Base-by-base conservation (phyloP, 2,797 vertebrate species). In the Zenarchopterus dispar region DNA sequence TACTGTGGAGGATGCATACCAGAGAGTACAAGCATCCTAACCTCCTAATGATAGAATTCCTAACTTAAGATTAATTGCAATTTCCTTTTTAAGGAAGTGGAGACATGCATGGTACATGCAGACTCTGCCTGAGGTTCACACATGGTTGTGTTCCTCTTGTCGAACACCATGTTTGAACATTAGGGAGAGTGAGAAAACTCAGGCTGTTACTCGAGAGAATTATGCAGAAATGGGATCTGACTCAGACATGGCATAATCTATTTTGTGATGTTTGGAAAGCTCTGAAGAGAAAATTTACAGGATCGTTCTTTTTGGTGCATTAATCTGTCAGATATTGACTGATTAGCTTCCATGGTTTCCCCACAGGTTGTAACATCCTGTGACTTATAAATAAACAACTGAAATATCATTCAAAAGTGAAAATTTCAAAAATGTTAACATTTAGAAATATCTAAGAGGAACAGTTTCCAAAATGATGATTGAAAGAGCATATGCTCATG, bases 111-210 rank as follows among this genome's bases (percentile, higher is more conserved):
- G 22, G 18, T 16, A 19, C 49, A 56, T 44, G 51, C 18, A 16
- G 36, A 16, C 36, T 39, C 36, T 39, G 36, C 36, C 13, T 15
- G 36, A 39, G 36, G 7, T 39, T 39, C 16, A 13, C 36, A 15
- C 36, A 6, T 0, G 13, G 11, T 18, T 6, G 36, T 18, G 21
- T 44, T 24, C 22, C 36, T 39, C 36, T 16, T 13, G 19, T n/a
- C 22, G 10, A 61, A 57, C 70, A 67, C 61, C 7, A 51, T 33
- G 45, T 75, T 31, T 59, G 36, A 39, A 39, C 36, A 39, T 39
- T 5, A 39, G 51, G 36, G 67, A 17, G 16, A 15, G 46, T 31
- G 17, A 22, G 19, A 21, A 45, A 45, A 13, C 21, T 49, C 28
- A 43, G 44, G 18, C 4, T 39, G 58, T 2, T 43, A 48, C 10